Percentiles rank a stretch among this genome's conserved stretches.
Conservation (phyloP, 2,888 invertebrate genomes). For the Colletes collaris region DNA sequence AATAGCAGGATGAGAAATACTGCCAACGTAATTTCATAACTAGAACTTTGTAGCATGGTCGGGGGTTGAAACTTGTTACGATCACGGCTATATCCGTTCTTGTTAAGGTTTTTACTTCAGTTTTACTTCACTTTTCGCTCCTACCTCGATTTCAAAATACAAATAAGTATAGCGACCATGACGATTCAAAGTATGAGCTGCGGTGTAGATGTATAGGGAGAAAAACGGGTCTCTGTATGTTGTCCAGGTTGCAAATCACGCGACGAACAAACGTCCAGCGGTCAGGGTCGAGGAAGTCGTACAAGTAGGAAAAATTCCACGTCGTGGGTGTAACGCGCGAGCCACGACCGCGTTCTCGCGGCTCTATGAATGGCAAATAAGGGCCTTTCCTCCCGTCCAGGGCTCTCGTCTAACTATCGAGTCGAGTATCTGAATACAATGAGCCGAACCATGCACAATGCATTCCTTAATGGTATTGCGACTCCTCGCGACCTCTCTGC, state of each 20-base stretch:
- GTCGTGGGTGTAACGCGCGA: constrained; percentile 69
- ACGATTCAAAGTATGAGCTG: too few relatives aligned
- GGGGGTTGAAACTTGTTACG: too few relatives aligned
- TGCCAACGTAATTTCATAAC: too few relatives aligned
- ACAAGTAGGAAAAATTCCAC: constrained; percentile 39
- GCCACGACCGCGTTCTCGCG: constrained; percentile 57
- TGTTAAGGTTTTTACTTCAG: too few relatives aligned
- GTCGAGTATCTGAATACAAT: constrained; percentile 80
- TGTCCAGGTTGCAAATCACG: constrained; percentile 7
- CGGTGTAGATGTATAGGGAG: too few relatives aligned
- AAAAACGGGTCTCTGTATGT: too few relatives aligned
- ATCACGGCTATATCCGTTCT: too few relatives aligned
- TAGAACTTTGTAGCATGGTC: too few relatives aligned
- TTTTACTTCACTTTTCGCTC: too few relatives aligned
- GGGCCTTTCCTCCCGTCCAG: constrained; percentile 39
- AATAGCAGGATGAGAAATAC: neutral
- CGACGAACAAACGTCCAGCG: neutral
- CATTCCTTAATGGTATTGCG: constrained; percentile 74
- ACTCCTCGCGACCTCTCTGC: constrained; percentile 60
- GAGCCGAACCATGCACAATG: constrained; percentile 72
- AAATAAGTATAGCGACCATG: too few relatives aligned
- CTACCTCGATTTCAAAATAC: too few relatives aligned
- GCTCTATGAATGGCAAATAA: constrained; percentile 79
- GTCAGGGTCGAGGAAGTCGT: constrained; percentile 26
- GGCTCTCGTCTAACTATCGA: constrained; percentile 36